These are phyloP conservation scores for Zhuqinia jingwanae DNA, from an alignment of 2,888 invertebrate genomes.

Conservation along the genomic window DNA sequence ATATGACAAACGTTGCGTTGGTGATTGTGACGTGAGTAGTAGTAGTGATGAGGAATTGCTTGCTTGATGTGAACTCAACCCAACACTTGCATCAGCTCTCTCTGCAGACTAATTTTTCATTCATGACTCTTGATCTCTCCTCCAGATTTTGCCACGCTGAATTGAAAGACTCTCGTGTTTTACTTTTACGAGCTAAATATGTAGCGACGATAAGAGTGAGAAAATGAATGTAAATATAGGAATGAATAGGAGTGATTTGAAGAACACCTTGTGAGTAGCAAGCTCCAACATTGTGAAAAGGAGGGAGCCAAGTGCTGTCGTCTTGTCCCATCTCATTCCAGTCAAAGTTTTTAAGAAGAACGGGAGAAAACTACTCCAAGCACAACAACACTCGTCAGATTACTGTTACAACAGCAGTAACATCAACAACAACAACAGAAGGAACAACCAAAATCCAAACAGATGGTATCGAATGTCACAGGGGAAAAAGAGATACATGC, in stretches of 20 bases:
- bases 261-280: too few species aligned
- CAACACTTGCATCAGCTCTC: too few species aligned
- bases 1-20: neutral
- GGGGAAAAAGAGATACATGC: constrained; percentile 45
- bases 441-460: constrained; percentile 46
- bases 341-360: too few species aligned
- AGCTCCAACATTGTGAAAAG: too few species aligned
- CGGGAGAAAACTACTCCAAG: neutral
- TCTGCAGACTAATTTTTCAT: constrained; percentile 44
- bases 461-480: constrained; percentile 52
- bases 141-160: neutral
- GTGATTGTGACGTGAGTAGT: neutral
- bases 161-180: neutral
- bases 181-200: too few species aligned
- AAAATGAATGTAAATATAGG: constrained; percentile 40
- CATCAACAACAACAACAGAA: neutral
- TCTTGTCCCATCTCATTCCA: too few species aligned
- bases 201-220: too few species aligned
- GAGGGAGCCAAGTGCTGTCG: too few species aligned
- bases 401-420: neutral
- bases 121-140: constrained; percentile 35
- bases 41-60: too few species aligned
- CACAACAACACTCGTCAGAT: too few species aligned
- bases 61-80: neutral
- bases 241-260: constrained; percentile 42